Evolutionary conservation across 2,888 invertebrate genomes (phyloP).

Genomic region (Dusona sp.): DNA sequence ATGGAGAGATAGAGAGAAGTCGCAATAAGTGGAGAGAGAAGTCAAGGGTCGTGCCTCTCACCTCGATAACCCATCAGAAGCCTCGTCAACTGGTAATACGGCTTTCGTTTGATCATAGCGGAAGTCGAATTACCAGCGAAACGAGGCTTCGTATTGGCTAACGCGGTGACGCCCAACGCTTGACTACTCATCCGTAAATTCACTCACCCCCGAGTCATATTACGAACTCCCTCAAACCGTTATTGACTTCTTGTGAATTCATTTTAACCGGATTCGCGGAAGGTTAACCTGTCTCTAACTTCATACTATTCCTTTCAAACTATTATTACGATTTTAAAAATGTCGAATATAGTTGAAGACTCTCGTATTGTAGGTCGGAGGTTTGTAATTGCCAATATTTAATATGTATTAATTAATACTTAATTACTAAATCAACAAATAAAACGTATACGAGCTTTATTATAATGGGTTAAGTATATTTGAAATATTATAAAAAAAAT

Average conservation of each 20-base stretch:
- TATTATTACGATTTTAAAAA: background rate
- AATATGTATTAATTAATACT: background rate
- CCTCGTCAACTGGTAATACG: constrained; percentile 18
- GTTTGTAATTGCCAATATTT: background rate
- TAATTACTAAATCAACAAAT: too few species aligned
- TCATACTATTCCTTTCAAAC: background rate
- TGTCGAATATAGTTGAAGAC: background rate
- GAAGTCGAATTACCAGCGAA: constrained; percentile 16
- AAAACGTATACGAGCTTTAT: too few species aligned
- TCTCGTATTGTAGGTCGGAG: background rate
- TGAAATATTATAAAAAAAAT: too few species aligned
- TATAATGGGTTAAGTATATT: too few species aligned
- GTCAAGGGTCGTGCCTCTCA: constrained; percentile 13
- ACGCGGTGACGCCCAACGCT: constrained; percentile 21
- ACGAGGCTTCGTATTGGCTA: constrained; percentile 27
- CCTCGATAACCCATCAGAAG: constrained; percentile 25
- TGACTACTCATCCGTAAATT: constrained; percentile 34
- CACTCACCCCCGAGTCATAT: constrained; percentile 4
- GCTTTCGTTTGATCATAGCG: constrained; percentile 28
- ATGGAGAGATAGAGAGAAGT: background rate
- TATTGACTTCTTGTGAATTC: constrained; percentile 13
- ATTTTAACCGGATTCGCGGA: background rate
- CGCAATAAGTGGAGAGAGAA: background rate
- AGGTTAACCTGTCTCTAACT: background rate
- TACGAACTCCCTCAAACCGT: constrained; percentile 15